Conservation (phyloP, 2,888 invertebrate species). For the Hypomecis atomaria region DNA sequence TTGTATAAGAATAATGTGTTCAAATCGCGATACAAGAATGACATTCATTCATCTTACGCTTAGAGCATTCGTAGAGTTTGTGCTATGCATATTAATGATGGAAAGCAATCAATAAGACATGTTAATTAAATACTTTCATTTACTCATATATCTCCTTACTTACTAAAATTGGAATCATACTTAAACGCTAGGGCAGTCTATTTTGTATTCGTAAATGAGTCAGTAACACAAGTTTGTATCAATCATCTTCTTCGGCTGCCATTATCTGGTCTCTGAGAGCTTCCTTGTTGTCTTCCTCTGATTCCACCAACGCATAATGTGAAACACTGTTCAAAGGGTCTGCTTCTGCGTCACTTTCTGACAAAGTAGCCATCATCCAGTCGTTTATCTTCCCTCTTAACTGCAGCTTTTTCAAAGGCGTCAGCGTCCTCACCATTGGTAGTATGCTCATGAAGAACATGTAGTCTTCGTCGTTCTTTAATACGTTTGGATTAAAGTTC, state of each 20-base stretch:
- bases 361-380: constrained; percentile 45
- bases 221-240: neutral
- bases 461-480: constrained; percentile 39
- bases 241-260: constrained; percentile 16
- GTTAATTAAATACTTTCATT: too few species aligned
- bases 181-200: neutral
- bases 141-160: neutral
- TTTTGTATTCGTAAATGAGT: neutral
- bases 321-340: constrained; percentile 16
- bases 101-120: too few species aligned
- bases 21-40: too few species aligned
- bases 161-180: neutral
- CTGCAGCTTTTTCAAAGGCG: constrained; percentile 50
- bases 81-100: too few species aligned
- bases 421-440: constrained; percentile 46
- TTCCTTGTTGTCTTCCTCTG: constrained; percentile 14
- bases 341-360: constrained; percentile 10
- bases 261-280: constrained; percentile 28
- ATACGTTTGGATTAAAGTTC: neutral
- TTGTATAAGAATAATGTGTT: too few species aligned
- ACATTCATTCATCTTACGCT: too few species aligned
- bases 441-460: constrained; percentile 51
- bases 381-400: constrained; percentile 50
- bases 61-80: too few species aligned
- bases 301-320: neutral